phyloP scores from a whole-genome alignment of 1,140 invertebrate genomes.

The Pogonomyrmex californicus region DNA sequence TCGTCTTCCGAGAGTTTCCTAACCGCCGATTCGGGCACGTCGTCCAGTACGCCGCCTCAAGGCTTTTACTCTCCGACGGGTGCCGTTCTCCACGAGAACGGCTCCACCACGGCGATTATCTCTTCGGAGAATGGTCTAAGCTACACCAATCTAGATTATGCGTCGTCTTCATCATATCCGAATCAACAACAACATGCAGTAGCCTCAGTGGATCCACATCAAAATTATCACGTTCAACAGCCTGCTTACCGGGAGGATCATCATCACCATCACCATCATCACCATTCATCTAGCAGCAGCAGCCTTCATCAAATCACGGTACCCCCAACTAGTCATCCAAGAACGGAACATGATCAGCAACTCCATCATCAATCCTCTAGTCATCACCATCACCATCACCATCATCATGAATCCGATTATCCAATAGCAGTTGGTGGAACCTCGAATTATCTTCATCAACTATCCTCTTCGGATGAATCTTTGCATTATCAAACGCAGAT shows the following conservation, averaged over 20 bases:
- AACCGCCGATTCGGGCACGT: slow-evolving; percentile 75
- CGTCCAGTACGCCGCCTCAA: slow-evolving; percentile 82
- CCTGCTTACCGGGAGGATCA: slow-evolving; percentile 78
- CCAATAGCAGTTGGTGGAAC: slow-evolving; percentile 76
- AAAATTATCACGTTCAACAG: slow-evolving; percentile 79
- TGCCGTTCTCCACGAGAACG: slow-evolving; percentile 85
- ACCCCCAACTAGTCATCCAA: slow-evolving; percentile 74
- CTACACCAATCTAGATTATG: slow-evolving; percentile 96
- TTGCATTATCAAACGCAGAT: slow-evolving; percentile 79
- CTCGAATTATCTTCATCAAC: slow-evolving; percentile 82
- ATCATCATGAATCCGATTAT: slow-evolving; percentile 80
- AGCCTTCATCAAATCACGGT: slow-evolving; percentile 67
- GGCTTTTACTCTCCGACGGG: slow-evolving; percentile 82
- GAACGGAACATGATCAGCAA: slow-evolving; percentile 80
- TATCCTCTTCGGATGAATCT: slow-evolving; percentile 76
- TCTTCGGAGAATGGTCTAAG: slow-evolving; percentile 94
- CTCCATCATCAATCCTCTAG: slow-evolving; percentile 84
- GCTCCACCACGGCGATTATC: slow-evolving; percentile 91
- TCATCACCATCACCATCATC: slow-evolving; percentile 76
- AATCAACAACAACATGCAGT: slow-evolving; percentile 74
- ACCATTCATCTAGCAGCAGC: slow-evolving; percentile 66
- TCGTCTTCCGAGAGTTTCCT: slow-evolving; percentile 80
- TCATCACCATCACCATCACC: slow-evolving; percentile 79
- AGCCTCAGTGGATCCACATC: slow-evolving; percentile 75
- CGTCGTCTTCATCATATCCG: slow-evolving; percentile 78